These are phyloP conservation scores for Tachina lurida DNA, from an alignment of 2,888 invertebrate species.

Conservation along the genomic window DNA sequence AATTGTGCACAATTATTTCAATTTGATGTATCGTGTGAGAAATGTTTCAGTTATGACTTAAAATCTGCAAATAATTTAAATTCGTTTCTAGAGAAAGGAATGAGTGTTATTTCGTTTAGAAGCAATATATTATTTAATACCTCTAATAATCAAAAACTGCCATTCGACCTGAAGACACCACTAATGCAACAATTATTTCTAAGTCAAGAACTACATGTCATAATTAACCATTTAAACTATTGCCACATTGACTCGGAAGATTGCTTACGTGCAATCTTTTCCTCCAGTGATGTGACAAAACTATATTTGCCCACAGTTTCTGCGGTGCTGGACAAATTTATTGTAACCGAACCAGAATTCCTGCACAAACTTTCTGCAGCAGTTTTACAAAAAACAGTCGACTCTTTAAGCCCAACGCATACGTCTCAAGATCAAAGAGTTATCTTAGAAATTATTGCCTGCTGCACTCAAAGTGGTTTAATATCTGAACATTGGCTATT, in stretches of 20 bases:
- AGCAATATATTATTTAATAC: neutral
- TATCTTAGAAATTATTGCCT: conserved; percentile 74
- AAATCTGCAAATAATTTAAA: neutral
- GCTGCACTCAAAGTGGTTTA: conserved; percentile 71
- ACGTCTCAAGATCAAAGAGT: conserved; percentile 71
- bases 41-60: conserved; percentile 42
- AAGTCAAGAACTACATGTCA: conserved; percentile 30
- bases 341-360: conserved; percentile 70
- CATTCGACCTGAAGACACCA: conserved; percentile 38
- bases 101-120: neutral
- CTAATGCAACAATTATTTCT: conserved; percentile 59
- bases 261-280: conserved; percentile 58
- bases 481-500: conserved; percentile 79
- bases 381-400: conserved; percentile 72
- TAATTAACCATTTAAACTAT: conserved; percentile 74
- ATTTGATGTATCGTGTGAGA: conserved; percentile 27
- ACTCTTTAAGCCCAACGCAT: conserved; percentile 57
- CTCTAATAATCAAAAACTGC: conserved; percentile 13
- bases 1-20: conserved; percentile 29
- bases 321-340: conserved; percentile 73
- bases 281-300: conserved; percentile 15
- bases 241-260: conserved; percentile 57
- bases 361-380: conserved; percentile 72
- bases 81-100: neutral
- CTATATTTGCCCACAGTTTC: conserved; percentile 56